Conservation (phyloP, 1,140 invertebrate genomes). For the Solen grandis region DNA sequence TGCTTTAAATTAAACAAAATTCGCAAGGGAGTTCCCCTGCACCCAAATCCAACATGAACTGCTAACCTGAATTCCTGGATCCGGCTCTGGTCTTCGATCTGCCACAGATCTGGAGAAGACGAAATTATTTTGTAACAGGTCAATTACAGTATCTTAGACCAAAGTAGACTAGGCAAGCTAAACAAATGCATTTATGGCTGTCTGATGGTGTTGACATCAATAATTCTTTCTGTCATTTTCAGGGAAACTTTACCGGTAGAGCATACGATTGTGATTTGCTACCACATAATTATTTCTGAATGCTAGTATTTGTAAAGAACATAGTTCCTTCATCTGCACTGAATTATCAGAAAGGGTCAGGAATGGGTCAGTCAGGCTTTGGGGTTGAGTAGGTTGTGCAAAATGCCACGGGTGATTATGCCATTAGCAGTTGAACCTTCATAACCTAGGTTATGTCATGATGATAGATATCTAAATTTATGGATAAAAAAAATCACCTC, state of each 20-base stretch:
- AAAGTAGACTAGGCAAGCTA: too few relatives aligned
- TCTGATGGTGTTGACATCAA: constrained; percentile 29
- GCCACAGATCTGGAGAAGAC: too few relatives aligned
- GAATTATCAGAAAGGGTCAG: constrained; percentile 25
- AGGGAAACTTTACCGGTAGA: constrained; percentile 51
- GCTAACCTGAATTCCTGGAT: not conserved
- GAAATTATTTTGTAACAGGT: constrained; percentile 11
- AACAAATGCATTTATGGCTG: too few relatives aligned
- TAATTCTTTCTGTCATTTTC: constrained; percentile 41
- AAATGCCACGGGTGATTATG: constrained; percentile 43
- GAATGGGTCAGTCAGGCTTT: constrained; percentile 12
- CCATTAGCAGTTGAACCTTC: constrained; percentile 36
- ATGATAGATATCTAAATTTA: constrained; percentile 49
- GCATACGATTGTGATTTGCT: constrained; percentile 30
- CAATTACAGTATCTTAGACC: too few relatives aligned
- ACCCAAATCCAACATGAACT: not conserved
- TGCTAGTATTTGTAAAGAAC: constrained; percentile 40
- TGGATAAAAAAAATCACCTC: constrained; percentile 51
- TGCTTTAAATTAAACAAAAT: too few relatives aligned
- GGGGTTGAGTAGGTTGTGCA: constrained; percentile 33
- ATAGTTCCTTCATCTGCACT: constrained; percentile 33
- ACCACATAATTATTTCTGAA: constrained; percentile 51
- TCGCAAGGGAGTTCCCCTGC: too few relatives aligned
- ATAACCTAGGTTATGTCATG: constrained; percentile 36
- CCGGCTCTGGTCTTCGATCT: not conserved